Conservation (phyloP, 2,888 invertebrate species). For the Brachypalpus laphriformis region DNA sequence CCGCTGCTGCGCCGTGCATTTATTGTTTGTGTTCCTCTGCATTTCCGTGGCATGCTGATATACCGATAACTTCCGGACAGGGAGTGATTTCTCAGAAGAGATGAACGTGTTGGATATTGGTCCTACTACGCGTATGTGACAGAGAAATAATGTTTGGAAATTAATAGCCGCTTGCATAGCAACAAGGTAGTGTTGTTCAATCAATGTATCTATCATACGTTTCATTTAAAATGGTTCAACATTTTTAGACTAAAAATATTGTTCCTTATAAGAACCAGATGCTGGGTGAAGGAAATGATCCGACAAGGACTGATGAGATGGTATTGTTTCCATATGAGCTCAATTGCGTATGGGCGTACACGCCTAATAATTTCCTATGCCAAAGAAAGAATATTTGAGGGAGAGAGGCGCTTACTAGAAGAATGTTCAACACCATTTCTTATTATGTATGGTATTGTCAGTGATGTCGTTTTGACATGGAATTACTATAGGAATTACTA, state of each 20-base stretch:
- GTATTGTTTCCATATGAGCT: conserved; percentile 1
- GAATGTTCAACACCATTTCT: neutral
- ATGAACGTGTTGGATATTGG: conserved; percentile 17
- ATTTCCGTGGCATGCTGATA: conserved; percentile 46
- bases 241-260: neutral
- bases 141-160: neutral
- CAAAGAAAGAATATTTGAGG: neutral
- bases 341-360: neutral
- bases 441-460: no score
- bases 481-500: no score
- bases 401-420: neutral
- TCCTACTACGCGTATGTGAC: conserved; percentile 8
- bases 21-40: conserved; percentile 8
- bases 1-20: conserved; percentile 22
- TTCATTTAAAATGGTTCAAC: neutral
- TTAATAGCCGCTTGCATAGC: neutral
- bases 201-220: neutral
- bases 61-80: conserved; percentile 49
- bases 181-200: neutral
- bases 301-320: neutral
- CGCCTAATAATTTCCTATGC: neutral
- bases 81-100: conserved; percentile 12
- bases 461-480: no score
- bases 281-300: neutral
- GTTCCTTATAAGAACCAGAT: neutral